Conservation (phyloP, 2,113 vertebrate genomes). For the Eolophus roseicapilla region DNA sequence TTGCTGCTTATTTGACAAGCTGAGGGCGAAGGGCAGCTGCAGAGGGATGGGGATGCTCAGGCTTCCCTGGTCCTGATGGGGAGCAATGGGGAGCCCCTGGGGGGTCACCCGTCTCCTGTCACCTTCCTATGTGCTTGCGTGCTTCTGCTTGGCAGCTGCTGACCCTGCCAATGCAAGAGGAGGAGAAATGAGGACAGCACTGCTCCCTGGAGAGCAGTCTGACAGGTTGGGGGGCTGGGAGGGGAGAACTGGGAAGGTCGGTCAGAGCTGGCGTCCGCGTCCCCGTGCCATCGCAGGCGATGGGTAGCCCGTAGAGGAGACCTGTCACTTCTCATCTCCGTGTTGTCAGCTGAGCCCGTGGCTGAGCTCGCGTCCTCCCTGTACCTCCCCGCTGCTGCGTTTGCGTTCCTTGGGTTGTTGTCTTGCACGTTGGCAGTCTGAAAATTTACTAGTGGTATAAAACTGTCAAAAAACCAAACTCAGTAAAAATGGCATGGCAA, state of each 20-base stretch:
- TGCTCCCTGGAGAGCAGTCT: neutral
- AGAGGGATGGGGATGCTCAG: neutral
- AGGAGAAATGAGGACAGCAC: neutral
- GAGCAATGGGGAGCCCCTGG: accelerated
- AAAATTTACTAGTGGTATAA: slow-evolving; percentile 17
- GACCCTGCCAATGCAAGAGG: neutral
- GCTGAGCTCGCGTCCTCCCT: neutral
- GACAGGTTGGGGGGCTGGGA: neutral
- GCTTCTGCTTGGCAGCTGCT: neutral
- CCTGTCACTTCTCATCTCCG: neutral
- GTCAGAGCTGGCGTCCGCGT: neutral
- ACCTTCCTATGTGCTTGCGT: neutral
- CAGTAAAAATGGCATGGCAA: neutral
- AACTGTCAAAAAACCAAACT: slow-evolving; percentile 3
- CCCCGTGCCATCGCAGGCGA: neutral
- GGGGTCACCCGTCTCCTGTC: neutral
- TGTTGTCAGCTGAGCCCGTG: neutral
- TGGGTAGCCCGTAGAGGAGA: neutral
- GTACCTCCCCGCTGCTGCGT: neutral
- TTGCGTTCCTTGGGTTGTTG: neutral
- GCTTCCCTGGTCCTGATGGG: neutral
- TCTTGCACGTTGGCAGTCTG: neutral
- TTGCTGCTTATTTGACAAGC: neutral
- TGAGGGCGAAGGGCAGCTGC: neutral
- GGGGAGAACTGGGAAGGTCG: neutral